Evolutionary conservation across 2,113 vertebrate genomes (phyloP), one percentile per base, ranked within the genome.

Genomic region (Beaufortia kweichowensis): DNA sequence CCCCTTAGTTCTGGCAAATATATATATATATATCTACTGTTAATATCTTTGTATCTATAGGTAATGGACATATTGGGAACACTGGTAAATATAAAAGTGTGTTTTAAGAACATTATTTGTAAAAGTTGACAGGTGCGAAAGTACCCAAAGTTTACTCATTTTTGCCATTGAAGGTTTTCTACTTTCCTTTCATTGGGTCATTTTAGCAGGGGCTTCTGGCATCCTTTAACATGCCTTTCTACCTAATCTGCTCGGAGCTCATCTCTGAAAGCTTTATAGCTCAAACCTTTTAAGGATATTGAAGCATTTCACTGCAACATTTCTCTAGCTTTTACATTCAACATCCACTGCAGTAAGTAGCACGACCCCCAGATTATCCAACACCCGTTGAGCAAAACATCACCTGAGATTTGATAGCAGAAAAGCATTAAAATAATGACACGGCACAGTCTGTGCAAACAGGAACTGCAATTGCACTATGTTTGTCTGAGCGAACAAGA

Each of bases 211-310:
- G 46, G 21, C 14, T 68, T 2, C 10, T 28, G 28, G 66, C 21
- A 28, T 50, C 46, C 19, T 50, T 10, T 31, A 48, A n/a, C 11
- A 67, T 1, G 26, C 17, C 24, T 67, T 66, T 26, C 24, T 29
- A 29, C 15, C 15, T 66, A 50, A 68, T 70, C 67, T 55, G 29
- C 67, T 35, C 19, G 24, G 48, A 70, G 11, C 28, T 24, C 50
- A 55, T 70, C 48, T 35, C 48, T 24, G 29, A 33, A 56, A 70
- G 55, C 50, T 70, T 70, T 70, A 23, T 70, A 19, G 67, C 12
- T 56, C 4, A 70, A 70, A 21, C 14, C n/a, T 70, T 70, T 70
- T 35, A 56, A 35, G 28, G 48, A 55, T 33, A 69, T 69, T 69
- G 66, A 29, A 69, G 33, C 29, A 55, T 69, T 69, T 56, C 7